These are phyloP conservation scores for Pachydiplax longipennis DNA, from an alignment of 2,888 invertebrate genomes.

Conservation along the genomic window DNA sequence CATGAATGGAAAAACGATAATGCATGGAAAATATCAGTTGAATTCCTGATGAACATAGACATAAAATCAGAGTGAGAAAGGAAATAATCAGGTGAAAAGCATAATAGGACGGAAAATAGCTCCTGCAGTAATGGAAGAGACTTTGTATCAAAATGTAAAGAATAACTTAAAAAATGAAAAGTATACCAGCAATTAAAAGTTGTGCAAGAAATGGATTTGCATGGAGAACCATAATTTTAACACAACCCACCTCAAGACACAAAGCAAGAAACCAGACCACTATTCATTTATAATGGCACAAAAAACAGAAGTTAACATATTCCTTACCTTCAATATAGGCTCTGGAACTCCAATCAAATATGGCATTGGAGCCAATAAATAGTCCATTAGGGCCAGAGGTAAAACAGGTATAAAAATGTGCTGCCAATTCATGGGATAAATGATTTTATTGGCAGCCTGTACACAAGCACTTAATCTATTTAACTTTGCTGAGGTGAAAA, in stretches of 20 bases:
- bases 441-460: conserved; percentile 91
- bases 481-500: conserved; percentile 89
- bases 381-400: conserved; percentile 87
- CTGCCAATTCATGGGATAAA: conserved; percentile 99
- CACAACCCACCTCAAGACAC: too few species aligned
- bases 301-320: not conserved
- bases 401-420: conserved; percentile 97
- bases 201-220: too few species aligned
- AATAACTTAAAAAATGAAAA: too few species aligned
- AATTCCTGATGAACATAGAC: too few species aligned
- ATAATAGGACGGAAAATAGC: too few species aligned
- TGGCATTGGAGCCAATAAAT: conserved; percentile 95
- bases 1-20: not conserved
- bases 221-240: too few species aligned
- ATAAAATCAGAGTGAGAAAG: too few species aligned
- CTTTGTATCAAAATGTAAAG: too few species aligned
- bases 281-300: not conserved
- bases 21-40: not conserved
- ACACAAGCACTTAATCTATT: conserved; percentile 91
- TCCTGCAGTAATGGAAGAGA: too few species aligned
- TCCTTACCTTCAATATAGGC: conserved; percentile 76
- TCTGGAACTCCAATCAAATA: conserved; percentile 95
- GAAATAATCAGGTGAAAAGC: too few species aligned
- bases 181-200: too few species aligned
- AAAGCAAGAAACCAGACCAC: not conserved